Evolutionary conservation across 30 jellyfish, hydroid and myxozoan species (phyloP).

Genomic region (Sanderia malayensis): DNA sequence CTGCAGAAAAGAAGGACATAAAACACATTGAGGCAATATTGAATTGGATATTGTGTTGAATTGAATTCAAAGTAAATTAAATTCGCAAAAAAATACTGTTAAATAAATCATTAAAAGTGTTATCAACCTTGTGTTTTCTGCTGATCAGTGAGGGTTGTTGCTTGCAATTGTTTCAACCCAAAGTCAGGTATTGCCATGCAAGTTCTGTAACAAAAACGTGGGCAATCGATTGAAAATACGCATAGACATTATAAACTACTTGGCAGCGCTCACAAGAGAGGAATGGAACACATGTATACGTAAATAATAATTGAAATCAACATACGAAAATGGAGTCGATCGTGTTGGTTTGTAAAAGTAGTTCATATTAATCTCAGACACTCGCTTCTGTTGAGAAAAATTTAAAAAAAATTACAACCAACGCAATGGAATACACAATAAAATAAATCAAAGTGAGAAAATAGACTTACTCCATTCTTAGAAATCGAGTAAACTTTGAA

Average conservation of each 20-base stretch:
- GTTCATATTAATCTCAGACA: slow-evolving; percentile 37
- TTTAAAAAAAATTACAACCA: too few species aligned
- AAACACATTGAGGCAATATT: not conserved
- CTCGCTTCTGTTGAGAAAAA: slow-evolving; percentile 25
- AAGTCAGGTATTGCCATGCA: slow-evolving; percentile 40
- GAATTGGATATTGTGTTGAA: too few species aligned
- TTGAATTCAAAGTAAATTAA: too few species aligned
- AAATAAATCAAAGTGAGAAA: too few species aligned
- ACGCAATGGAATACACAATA: too few species aligned
- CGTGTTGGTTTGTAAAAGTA: slow-evolving; percentile 46
- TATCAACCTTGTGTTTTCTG: not conserved
- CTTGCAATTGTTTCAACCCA: slow-evolving; percentile 38
- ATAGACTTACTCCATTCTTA: slow-evolving; percentile 12
- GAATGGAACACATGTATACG: too few species aligned
- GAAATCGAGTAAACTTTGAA: slow-evolving; percentile 39
- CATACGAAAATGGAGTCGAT: slow-evolving; percentile 41
- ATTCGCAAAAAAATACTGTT: not conserved
- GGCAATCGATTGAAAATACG: too few species aligned
- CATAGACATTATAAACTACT: too few species aligned
- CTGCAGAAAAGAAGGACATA: not conserved
- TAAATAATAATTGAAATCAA: not conserved
- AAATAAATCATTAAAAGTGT: not conserved
- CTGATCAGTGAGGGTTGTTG: slow-evolving; percentile 2
- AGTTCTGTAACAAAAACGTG: slow-evolving; percentile 14
- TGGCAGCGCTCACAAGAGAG: too few species aligned